These are phyloP conservation scores for Melanerpes aurifrons DNA, from an alignment of 2,113 vertebrate genomes.

Conservation along the genomic window DNA sequence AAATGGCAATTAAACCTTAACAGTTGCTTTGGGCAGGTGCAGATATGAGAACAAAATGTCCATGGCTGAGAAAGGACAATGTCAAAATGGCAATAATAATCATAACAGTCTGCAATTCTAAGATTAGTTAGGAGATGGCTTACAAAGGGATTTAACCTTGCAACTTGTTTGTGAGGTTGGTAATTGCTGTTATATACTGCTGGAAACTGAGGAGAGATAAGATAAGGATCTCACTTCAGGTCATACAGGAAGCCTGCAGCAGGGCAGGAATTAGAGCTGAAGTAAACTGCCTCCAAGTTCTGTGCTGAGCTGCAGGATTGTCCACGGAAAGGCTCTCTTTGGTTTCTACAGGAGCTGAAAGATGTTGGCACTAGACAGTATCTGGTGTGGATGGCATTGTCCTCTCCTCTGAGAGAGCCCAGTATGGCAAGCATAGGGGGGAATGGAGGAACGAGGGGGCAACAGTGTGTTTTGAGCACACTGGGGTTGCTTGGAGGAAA, in stretches of 20 bases:
- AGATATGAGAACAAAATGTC: neutral
- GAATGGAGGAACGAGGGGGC: neutral
- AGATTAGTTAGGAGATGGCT: neutral
- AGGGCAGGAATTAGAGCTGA: neutral
- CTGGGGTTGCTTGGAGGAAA: no score
- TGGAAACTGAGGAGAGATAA: neutral
- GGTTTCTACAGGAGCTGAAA: neutral
- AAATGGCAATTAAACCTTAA: neutral
- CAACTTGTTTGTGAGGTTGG: neutral
- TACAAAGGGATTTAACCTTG: slow-evolving; percentile 11
- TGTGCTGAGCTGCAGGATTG: neutral
- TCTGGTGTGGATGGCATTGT: neutral
- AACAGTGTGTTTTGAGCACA: neutral
- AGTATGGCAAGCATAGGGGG: neutral
- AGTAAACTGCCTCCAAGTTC: neutral
- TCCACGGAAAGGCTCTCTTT: neutral
- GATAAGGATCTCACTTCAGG: neutral
- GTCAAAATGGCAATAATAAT: neutral
- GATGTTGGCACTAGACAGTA: neutral
- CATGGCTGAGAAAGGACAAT: neutral
- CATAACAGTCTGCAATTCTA: neutral
- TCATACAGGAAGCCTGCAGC: slow-evolving; percentile 5
- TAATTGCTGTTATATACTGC: neutral
- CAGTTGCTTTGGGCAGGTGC: neutral
- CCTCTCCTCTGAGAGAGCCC: neutral